Conservation (phyloP, 2,797 vertebrate species). For the Ambastaia sidthimunki region DNA sequence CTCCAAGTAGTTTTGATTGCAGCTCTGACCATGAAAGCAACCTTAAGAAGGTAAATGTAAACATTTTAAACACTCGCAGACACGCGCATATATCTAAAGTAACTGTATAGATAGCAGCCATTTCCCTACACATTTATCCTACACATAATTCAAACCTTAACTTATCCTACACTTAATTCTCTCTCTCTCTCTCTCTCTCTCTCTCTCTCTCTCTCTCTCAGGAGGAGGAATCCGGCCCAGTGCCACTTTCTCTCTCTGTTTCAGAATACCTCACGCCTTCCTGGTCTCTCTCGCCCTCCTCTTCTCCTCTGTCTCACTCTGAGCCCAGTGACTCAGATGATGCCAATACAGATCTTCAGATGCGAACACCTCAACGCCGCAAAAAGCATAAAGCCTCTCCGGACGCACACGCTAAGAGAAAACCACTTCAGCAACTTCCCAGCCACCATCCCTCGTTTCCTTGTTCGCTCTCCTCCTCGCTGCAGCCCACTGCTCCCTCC, state of each 20-base stretch:
- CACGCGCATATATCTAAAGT: too few relatives aligned
- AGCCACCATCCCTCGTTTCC: slow-evolving; percentile 60
- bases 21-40: slow-evolving; percentile 76
- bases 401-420: slow-evolving; percentile 67
- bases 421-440: slow-evolving; percentile 62
- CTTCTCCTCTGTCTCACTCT: slow-evolving; percentile 79
- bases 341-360: slow-evolving; percentile 67
- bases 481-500: slow-evolving; percentile 61
- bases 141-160: too few relatives aligned
- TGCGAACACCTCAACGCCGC: slow-evolving; percentile 63
- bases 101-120: too few relatives aligned
- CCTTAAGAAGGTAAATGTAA: slow-evolving; percentile 77
- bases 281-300: slow-evolving; percentile 82
- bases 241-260: slow-evolving; percentile 57
- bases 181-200: too few relatives aligned
- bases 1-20: slow-evolving; percentile 73
- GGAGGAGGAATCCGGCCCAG: slow-evolving; percentile 63
- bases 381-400: slow-evolving; percentile 69
- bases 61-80: background rate
- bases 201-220: slow-evolving; percentile 41
- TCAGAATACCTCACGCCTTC: slow-evolving; percentile 80
- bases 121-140: too few relatives aligned
- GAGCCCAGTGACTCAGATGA: slow-evolving; percentile 73
- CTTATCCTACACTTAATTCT: too few relatives aligned
- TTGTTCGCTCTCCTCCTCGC: slow-evolving; percentile 56